Base-by-base conservation (phyloP, 2,888 invertebrate genomes). In the Kryphioiulus occultus region DNA sequence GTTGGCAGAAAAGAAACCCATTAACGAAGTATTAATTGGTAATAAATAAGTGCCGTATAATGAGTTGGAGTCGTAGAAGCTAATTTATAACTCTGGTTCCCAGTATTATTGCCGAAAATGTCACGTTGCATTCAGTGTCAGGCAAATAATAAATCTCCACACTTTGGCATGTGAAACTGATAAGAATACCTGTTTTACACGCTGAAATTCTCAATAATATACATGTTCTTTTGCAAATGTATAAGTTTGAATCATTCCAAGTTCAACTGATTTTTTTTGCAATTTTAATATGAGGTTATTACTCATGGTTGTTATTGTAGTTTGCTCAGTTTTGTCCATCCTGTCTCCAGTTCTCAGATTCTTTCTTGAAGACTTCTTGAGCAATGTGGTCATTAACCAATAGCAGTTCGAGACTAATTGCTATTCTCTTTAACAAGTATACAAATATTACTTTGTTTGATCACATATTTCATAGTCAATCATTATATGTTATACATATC, bases 1-100 rank as follows among this genome's bases (percentile, higher is more conserved):
- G 78, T 78, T 78, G 78, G 30, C 78, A 78, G 15, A 78, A 78
- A 12, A 10, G 26, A 68, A 68, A 78, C 30, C 2, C 78, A 78
- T 78, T 78, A 30, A 78, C 30, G 12, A 78, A 26, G 78, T 78
- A 30, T 78, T 78, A 30, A 78, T 30, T 30, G 30, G 78, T 78
- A 30, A 78, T 78, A 78, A 78, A 78, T 78, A 78, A 78, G 30
- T 78, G 17, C 30, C 26, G 78, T 78, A 78, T 78, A 78, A 78
- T 78, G 30, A 78, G 30, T 30, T 78, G 78, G 30, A 30, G 30
- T 78, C 78, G 30, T 30, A 78, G 78, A 78, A 78, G 30, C 26
- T 30, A 22, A 78, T 78, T 78, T 78, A 78, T 12, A 10, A 30
- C 17, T 78, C 15, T 26, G 12, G 30, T 78, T 78, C 22, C 30